These are phyloP conservation scores for Ruditapes philippinarum DNA, from an alignment of 1,140 invertebrate genomes.

Conservation along the genomic window DNA sequence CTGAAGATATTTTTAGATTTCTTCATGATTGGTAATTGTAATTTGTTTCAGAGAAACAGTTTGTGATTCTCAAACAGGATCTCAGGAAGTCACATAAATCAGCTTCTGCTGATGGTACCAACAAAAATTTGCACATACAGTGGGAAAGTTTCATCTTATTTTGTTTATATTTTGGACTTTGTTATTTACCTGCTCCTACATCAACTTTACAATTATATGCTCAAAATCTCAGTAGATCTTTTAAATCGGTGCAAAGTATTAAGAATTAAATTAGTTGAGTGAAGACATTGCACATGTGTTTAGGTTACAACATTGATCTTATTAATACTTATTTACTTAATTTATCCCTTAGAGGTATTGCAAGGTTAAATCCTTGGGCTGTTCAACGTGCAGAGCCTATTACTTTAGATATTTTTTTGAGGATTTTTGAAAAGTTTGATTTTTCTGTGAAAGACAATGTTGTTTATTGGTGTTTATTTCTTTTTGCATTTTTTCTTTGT, in stretches of 20 bases:
- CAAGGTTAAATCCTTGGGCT: background rate
- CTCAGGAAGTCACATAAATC: background rate
- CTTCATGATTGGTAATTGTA: no score
- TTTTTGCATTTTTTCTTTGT: background rate
- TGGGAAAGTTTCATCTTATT: constrained; percentile 7
- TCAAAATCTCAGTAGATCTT: background rate
- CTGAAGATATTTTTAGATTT: no score
- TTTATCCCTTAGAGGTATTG: background rate
- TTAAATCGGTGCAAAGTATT: background rate
- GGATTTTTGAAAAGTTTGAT: background rate
- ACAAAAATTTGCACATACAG: background rate
- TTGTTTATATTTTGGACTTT: background rate
- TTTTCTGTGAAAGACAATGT: background rate
- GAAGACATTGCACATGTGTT: background rate
- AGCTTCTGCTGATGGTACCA: background rate
- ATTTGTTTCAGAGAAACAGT: no score
- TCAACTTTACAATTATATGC: constrained; percentile 9
- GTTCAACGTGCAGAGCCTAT: background rate
- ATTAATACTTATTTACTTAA: background rate
- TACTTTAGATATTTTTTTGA: background rate
- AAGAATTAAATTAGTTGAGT: background rate
- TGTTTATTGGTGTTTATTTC: background rate
- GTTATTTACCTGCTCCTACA: constrained; percentile 4
- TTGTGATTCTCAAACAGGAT: background rate
- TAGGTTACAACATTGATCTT: background rate